Base-by-base conservation (phyloP, 2,113 vertebrate genomes). In the Pteropus alecto region DNA sequence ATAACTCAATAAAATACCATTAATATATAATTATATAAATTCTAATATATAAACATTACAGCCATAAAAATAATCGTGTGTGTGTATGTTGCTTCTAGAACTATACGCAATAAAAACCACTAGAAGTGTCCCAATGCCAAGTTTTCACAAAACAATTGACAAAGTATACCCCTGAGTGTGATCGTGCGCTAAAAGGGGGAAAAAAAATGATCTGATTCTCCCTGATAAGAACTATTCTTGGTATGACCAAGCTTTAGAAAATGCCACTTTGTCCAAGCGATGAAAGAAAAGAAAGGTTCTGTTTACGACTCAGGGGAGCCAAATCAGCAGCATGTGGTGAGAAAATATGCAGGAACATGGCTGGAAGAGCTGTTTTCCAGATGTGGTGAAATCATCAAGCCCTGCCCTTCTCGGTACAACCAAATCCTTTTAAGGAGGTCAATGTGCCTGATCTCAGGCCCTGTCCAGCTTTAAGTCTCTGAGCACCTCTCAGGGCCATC, bases 101-200 rank as follows among this genome's bases (percentile, higher is more conserved):
- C 79, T 63, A 60, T 14, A 16, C 28, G 28, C 28, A 81, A 60
- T 35, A 56, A 63, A 77, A 61, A 22, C 13, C 33, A 43, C 21
- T 46, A 90, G 76, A 97, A 91, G 48, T 54, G 9, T 51, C 71
- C 78, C 73, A 68, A 76, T 60, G 87, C 85, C 89, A 94, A 70
- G 77, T 60, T 74, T 78, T 93, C 43, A 43, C 38, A 78, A 73
- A 97, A 88, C 97, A 96, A 74, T 93, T 51, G 28, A 43, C 46
- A 7, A 41, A 82, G 28, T 58, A 15, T 22, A 7, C 43, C 71
- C 82, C 14, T 38, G 56, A 74, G 96, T 85, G 35, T 58, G 35
- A 85, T 81, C 26, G 14, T 10, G 35, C 7, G 65, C 41, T 35
- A 12, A 78, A 73, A 96, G 97, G 14, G 15, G 14, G 15, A 96